These are phyloP conservation scores for Synergus umbraculus DNA, from an alignment of 2,888 invertebrate genomes.

Conservation along the genomic window DNA sequence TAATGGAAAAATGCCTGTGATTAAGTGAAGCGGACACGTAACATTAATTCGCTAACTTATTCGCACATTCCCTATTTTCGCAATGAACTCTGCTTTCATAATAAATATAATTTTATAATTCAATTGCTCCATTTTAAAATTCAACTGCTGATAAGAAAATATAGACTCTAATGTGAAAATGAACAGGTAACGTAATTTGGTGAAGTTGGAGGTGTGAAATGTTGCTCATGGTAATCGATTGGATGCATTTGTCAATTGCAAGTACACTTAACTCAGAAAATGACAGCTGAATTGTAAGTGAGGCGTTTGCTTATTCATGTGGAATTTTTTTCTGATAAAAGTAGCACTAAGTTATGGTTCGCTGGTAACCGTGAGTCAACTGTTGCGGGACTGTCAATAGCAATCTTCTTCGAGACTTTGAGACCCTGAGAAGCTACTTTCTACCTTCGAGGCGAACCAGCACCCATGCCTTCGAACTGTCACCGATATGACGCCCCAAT, in stretches of 20 bases:
- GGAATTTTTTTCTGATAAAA: constrained; percentile 5
- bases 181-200: background rate
- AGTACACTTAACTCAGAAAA: background rate
- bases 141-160: background rate
- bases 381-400: constrained; percentile 27
- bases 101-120: background rate
- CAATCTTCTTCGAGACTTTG: constrained; percentile 16
- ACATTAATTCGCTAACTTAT: too few relatives aligned
- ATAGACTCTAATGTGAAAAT: background rate
- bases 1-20: background rate
- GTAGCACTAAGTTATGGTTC: background rate
- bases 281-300: background rate
- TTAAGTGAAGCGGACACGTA: background rate
- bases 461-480: constrained; percentile 17
- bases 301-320: constrained; percentile 7
- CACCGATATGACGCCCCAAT: constrained; percentile 18
- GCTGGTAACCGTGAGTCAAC: constrained; percentile 10
- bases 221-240: background rate
- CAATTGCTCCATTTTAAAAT: background rate
- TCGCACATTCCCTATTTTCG: too few relatives aligned
- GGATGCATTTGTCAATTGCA: background rate
- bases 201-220: background rate
- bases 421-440: constrained; percentile 50
- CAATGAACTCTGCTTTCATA: background rate
- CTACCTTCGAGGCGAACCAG: constrained; percentile 61